Base-by-base conservation (phyloP, 2,113 vertebrate species). In the Sciurus niger region DNA sequence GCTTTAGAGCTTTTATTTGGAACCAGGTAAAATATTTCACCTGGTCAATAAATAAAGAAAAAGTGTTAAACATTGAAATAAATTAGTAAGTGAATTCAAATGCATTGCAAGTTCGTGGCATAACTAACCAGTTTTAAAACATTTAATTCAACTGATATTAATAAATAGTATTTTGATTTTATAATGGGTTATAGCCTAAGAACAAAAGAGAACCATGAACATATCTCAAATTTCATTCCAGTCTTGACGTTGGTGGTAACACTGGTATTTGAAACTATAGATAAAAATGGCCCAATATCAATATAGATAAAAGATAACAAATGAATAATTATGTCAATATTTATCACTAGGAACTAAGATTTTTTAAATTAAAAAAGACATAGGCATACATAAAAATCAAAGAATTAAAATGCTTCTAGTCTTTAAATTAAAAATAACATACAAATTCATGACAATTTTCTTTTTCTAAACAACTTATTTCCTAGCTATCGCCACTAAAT, bases 391-490 rank as follows among this genome's bases (percentile, higher is more conserved):
- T 87, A 82, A 82, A 82, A 82, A 48, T 55, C 7, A 30, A 86
- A 90, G 32, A 90, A 86, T 20, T 7, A 51, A 73, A 79, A 86
- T 12, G 8, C 17, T 55, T 92, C 18, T 70, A n/a, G 25, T 74
- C 70, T 88, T 92, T 82, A 55, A 82, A 84, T 28, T 84, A 6
- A 40, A 93, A 93, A 93, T 78, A 67, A 67, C 28, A 11, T 30
- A 63, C 65, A 43, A 63, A 76, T 77, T 70, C 40, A 84, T 77
- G 34, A 34, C 37, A 43, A 74, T 67, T 82, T 90, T 68, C 68
- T 89, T 11, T 67, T 78, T 82, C 17, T 40, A 65, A 67, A 76
- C 28, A 83, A 34, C 4, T 24, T 68, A 63, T 51, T 89, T 77
- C 16, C 51, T 78, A 43, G 20, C 22, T 84, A 43, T 84, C 63